Conservation (phyloP, 2,888 invertebrate species). For the Vanessa cardui region DNA sequence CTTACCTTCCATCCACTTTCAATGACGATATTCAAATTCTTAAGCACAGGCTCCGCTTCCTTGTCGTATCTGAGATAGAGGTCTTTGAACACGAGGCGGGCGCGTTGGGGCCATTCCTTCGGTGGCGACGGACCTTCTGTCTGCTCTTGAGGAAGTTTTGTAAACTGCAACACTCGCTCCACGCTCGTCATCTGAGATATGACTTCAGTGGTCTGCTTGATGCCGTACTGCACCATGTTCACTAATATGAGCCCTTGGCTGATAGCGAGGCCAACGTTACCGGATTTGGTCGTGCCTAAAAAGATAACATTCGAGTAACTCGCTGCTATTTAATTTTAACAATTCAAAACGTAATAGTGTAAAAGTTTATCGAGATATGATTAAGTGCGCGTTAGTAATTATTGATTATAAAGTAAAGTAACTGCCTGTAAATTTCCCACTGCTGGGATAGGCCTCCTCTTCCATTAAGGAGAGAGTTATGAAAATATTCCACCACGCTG, state of each 20-base stretch:
- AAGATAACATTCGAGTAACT: conserved; percentile 1
- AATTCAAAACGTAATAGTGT: too few species aligned
- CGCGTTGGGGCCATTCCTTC: conserved; percentile 84
- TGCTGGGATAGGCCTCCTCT: too few species aligned
- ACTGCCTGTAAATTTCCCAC: too few species aligned
- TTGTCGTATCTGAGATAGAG: conserved; percentile 85
- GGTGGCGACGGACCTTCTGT: conserved; percentile 84
- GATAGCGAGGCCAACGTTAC: conserved; percentile 88
- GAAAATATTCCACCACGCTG: too few species aligned
- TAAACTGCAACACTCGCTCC: conserved; percentile 91
- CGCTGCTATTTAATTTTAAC: too few species aligned
- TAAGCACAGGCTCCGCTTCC: conserved; percentile 86
- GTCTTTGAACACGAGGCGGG: conserved; percentile 83
- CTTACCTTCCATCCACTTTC: conserved; percentile 86
- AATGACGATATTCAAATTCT: conserved; percentile 84
- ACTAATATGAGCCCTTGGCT: conserved; percentile 88
- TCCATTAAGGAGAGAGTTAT: too few species aligned
- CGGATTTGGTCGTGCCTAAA: conserved; percentile 82
- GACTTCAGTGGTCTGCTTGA: conserved; percentile 90
- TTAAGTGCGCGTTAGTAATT: too few species aligned
- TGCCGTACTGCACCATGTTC: conserved; percentile 91
- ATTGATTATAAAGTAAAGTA: too few species aligned
- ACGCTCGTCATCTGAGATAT: conserved; percentile 91
- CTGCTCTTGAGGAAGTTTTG: conserved; percentile 87
- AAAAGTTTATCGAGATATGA: too few species aligned